These are phyloP conservation scores for Oscheius sp. DNA, from an alignment of 2,888 invertebrate genomes.

Conservation along the genomic window DNA sequence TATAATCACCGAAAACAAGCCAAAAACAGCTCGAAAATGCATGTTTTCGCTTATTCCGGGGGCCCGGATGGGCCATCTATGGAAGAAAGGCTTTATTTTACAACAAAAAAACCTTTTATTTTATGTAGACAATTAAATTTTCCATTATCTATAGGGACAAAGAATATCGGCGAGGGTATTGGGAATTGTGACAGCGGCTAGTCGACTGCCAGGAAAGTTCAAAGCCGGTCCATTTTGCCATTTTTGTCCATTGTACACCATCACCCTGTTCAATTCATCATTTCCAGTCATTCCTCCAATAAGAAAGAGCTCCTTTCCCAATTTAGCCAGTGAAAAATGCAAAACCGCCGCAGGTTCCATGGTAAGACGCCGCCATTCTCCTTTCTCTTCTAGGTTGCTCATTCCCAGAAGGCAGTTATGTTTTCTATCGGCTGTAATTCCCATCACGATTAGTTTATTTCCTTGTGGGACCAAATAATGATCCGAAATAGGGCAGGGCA, in stretches of 20 bases:
- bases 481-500: not conserved
- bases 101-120: no score
- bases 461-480: not conserved
- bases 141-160: no score
- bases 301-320: not conserved
- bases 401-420: no score
- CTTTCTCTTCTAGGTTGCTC: not conserved
- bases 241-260: not conserved
- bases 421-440: not conserved
- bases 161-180: no score
- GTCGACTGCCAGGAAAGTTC: no score
- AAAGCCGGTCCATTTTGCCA: not conserved
- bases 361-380: not conserved
- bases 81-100: no score
- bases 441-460: not conserved
- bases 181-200: no score
- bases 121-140: no score
- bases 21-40: no score
- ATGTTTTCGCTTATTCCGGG: no score
- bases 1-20: no score
- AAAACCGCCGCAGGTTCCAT: not conserved
- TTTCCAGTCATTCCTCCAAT: not conserved
- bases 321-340: not conserved
- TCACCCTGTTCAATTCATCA: not conserved
- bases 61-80: no score